Conservation (phyloP, 2,113 vertebrate genomes). For the Pelobates fuscus region DNA sequence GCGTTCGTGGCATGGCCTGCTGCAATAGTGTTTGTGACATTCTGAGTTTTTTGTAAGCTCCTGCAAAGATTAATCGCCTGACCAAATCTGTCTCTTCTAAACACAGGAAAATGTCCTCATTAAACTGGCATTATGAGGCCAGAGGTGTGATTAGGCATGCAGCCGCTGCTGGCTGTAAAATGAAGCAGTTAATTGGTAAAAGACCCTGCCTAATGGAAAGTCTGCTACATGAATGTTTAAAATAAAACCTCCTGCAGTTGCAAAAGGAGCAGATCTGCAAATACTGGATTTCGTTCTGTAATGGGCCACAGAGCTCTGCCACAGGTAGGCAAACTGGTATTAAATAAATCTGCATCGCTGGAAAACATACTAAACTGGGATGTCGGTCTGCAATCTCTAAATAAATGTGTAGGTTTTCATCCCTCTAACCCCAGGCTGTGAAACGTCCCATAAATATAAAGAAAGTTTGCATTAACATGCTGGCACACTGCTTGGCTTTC, state of each 20-base stretch:
- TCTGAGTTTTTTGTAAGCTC: background rate
- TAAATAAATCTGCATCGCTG: no score
- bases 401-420: no score
- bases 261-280: no score
- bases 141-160: constrained; percentile 48
- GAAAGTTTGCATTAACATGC: no score
- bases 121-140: constrained; percentile 50
- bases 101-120: constrained; percentile 50
- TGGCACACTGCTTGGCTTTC: no score
- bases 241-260: background rate
- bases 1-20: no score
- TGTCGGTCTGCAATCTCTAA: no score
- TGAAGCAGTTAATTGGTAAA: constrained; percentile 52
- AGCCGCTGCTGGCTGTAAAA: constrained; percentile 50
- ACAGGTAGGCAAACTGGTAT: no score
- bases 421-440: no score
- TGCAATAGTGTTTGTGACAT: background rate
- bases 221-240: constrained; percentile 41
- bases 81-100: constrained; percentile 20
- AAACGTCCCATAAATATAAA: no score
- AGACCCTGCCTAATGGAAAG: constrained; percentile 35
- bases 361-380: no score
- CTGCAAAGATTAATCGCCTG: constrained; percentile 28
- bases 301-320: background rate
- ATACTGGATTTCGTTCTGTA: background rate